Conservation (phyloP, 2,113 vertebrate genomes). For the Anolis carolinensis region DNA sequence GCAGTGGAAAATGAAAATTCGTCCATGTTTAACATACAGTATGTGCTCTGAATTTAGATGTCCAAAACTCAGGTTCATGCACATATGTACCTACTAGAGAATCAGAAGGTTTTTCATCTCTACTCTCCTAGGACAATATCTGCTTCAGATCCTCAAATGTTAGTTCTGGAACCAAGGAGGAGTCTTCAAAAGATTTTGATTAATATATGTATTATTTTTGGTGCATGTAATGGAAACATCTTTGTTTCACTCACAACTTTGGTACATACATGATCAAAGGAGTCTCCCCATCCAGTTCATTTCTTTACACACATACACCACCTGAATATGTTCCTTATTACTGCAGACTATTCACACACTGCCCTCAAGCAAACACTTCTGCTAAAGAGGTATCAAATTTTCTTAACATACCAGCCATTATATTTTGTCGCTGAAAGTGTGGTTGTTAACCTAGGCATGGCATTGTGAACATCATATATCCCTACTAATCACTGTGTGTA, state of each 20-base stretch:
- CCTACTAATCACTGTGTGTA: background rate
- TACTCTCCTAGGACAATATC: background rate
- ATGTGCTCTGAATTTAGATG: background rate
- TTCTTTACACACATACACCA: background rate
- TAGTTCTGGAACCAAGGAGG: background rate
- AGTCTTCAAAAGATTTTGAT: no score
- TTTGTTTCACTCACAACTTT: no score
- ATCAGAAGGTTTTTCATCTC: background rate
- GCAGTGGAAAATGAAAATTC: background rate
- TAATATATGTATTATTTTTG: no score
- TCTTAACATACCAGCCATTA: background rate
- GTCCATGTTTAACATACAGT: background rate
- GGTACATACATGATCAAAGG: no score
- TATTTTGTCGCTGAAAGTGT: background rate
- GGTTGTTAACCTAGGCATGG: background rate
- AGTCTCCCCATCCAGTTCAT: no score
- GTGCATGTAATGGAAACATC: no score
- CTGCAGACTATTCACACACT: conserved; percentile 6
- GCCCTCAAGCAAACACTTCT: background rate
- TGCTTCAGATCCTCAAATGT: background rate
- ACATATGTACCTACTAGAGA: background rate
- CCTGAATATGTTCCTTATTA: conserved; percentile 23
- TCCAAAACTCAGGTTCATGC: background rate
- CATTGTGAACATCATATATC: background rate
- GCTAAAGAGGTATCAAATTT: background rate